Evolutionary conservation across 2,113 vertebrate species (phyloP).

Genomic region (Indicator indicator): DNA sequence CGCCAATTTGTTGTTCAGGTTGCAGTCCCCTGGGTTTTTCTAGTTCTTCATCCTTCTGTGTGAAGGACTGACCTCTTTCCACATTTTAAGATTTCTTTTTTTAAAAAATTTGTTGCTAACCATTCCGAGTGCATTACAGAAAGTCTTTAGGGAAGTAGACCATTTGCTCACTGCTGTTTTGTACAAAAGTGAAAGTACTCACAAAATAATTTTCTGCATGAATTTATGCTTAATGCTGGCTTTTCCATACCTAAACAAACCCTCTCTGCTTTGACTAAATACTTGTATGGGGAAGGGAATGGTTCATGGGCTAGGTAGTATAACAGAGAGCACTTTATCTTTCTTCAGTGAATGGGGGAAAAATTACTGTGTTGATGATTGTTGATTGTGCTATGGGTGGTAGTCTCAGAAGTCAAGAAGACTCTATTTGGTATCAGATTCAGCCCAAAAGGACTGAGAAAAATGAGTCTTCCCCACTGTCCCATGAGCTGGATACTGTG

Average conservation of each 20-base stretch:
- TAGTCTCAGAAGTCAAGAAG: background rate
- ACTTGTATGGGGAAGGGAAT: background rate
- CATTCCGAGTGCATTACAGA: background rate
- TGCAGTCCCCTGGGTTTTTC: background rate
- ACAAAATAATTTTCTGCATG: background rate
- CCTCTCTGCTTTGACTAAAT: background rate
- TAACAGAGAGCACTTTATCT: background rate
- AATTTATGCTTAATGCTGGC: background rate
- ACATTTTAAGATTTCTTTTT: background rate
- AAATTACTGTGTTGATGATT: background rate
- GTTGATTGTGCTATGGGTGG: background rate
- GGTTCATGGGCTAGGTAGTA: background rate
- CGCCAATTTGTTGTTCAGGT: background rate
- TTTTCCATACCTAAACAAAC: background rate
- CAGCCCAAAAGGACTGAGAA: background rate
- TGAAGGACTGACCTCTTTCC: background rate
- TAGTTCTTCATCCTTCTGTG: background rate
- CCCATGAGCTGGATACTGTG: background rate
- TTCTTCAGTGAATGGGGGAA: background rate
- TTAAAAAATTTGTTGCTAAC: background rate
- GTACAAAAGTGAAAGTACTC: slow-evolving; percentile 9
- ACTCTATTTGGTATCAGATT: fast-evolving
- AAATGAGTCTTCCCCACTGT: background rate
- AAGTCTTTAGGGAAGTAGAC: slow-evolving; percentile 17
- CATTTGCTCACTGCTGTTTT: slow-evolving; percentile 30